Evolutionary conservation across 2,888 invertebrate species (phyloP), one percentile per base, ranked within the genome.

Genomic region (Parapristionchus giblindavisi): DNA sequence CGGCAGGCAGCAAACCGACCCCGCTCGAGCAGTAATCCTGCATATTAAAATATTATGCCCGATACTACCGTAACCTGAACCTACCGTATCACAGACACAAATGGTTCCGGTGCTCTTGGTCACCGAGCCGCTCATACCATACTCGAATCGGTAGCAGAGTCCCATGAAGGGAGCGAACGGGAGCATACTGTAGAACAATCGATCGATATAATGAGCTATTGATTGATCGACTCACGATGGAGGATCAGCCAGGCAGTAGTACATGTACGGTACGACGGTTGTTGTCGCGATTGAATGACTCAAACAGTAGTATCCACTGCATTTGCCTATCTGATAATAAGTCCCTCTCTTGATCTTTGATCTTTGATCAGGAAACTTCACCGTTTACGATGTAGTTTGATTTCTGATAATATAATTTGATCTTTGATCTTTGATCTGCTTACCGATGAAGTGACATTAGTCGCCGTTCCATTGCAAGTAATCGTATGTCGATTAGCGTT

Each of bases 91-190:
- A 21, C 68, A 68, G 24, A 52, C 17, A 36, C 68, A 68, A 14
- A 68, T 34, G 2, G 34, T 29, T 1, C 68, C 36, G 32, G 8
- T n/a, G 4, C 21, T n/a, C 34, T 52, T 68, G 1, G 2, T 8
- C 1, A 34, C 0, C 0, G 4, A 2, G 24, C 66, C 66, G 21
- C 27, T 52, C 8, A 3, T 21, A 0, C 68, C 68, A 52, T 52
- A 68, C 11, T 52, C 68, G 52, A 68, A 68, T 3, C 36, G 32
- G n/a, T 68, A 68, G 36, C 68, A 68, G 52, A 52, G 52, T 6
- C 68, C 68, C 24, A 68, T 8, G 68, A 68, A 68, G n/a, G 68
- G 68, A 52, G 52, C 51, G 52, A 68, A 68, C 0, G 68, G 52
- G 8, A 68, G 51, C 29, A 68, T 2, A 21, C 68, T 68, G 68